Conservation (phyloP, 2,797 vertebrate species). For the Cyprinodon diabolis region DNA sequence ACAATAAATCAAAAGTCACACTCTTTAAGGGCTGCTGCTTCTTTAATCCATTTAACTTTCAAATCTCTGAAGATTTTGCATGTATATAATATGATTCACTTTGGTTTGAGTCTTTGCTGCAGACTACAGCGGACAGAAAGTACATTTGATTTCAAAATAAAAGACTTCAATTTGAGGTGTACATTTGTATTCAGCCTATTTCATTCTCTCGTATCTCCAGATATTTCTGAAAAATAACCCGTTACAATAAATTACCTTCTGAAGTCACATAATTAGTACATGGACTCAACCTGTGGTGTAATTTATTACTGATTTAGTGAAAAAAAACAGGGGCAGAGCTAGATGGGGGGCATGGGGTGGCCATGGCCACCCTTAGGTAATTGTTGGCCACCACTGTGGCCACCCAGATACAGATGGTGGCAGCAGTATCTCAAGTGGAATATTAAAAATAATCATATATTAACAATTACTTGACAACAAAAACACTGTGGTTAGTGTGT, state of each 20-base stretch:
- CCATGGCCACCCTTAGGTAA: no score
- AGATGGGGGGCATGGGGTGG: no score
- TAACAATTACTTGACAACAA: no score
- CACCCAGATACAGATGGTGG: no score
- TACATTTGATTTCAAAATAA: background rate
- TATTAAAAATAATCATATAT: no score
- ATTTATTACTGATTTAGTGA: background rate
- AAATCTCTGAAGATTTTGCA: background rate
- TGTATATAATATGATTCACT: background rate
- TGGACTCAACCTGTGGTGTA: background rate
- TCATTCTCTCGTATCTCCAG: background rate
- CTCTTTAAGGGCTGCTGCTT: background rate
- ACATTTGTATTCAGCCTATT: background rate
- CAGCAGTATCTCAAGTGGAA: no score
- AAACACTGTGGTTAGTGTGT: no score
- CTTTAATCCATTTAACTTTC: background rate
- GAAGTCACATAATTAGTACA: background rate
- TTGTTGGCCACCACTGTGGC: no score
- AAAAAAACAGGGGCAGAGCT: background rate
- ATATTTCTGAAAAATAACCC: background rate
- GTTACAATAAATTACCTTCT: background rate
- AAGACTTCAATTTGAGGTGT: background rate
- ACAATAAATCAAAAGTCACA: background rate
- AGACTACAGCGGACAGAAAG: constrained; percentile 8
- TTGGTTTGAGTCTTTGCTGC: constrained; percentile 12